These are phyloP conservation scores for Hyperopisus bebe DNA, from an alignment of 2,113 vertebrate species.

Conservation along the genomic window DNA sequence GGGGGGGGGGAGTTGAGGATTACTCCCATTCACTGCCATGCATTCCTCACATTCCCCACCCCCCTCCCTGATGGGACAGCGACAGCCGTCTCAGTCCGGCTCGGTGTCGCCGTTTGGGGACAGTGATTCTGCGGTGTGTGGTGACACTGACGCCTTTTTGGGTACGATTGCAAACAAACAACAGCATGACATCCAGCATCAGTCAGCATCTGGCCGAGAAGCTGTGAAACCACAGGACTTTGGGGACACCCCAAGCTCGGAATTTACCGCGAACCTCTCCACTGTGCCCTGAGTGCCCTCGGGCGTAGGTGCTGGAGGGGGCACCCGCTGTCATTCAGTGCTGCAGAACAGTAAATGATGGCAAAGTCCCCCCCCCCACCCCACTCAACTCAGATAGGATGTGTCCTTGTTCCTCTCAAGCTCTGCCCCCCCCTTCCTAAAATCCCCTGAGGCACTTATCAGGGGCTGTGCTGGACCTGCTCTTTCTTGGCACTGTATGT, in stretches of 20 bases:
- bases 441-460: neutral
- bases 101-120: neutral
- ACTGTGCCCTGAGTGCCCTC: neutral
- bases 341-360: neutral
- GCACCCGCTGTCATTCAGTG: neutral
- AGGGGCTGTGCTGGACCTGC: neutral
- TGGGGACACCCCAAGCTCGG: neutral
- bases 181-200: neutral
- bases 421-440: neutral
- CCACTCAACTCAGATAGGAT: neutral
- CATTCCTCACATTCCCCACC: neutral
- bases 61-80: too few relatives aligned
- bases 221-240: neutral
- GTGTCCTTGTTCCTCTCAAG: neutral
- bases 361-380: neutral
- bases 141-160: neutral
- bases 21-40: slow-evolving; percentile 1
- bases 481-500: neutral
- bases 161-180: neutral
- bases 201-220: neutral
- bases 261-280: neutral
- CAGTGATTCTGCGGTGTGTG: neutral
- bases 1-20: neutral
- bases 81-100: neutral
- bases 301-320: neutral